Percentiles rank a stretch among this genome's conserved stretches.
Conservation (phyloP, 2,113 vertebrate species). For the Heterocephalus glaber region DNA sequence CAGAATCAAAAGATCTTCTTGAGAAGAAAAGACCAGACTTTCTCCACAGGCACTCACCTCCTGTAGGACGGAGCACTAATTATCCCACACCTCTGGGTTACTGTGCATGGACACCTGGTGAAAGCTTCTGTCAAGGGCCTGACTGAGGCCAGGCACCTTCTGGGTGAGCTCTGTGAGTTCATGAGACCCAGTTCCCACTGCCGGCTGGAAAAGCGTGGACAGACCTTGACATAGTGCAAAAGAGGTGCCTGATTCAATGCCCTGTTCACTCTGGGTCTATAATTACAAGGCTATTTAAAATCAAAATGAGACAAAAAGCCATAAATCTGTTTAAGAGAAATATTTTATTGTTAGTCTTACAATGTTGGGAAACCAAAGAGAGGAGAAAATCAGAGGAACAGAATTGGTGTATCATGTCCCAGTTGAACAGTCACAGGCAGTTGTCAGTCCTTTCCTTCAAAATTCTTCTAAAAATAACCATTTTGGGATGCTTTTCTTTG, state of each 20-base stretch:
- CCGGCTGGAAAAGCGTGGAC: neutral
- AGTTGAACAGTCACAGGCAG: neutral
- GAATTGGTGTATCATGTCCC: neutral
- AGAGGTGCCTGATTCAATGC: no score
- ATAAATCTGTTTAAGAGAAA: neutral
- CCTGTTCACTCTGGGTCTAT: neutral
- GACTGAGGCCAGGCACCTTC: neutral
- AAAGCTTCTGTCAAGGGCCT: neutral
- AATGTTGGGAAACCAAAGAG: neutral
- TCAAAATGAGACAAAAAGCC: neutral
- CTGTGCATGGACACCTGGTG: neutral
- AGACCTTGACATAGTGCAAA: neutral
- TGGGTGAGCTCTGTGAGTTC: neutral
- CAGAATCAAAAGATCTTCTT: neutral
- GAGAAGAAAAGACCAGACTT: neutral
- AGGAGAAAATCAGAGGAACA: neutral
- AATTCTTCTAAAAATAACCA: neutral
- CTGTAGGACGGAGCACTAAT: neutral
- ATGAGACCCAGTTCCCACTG: accelerated
- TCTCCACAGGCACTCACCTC: neutral
- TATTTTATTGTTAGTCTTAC: neutral
- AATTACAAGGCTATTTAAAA: neutral
- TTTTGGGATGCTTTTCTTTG: neutral
- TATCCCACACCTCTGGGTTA: neutral
- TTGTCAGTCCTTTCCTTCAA: neutral